phyloP scores from a whole-genome alignment of 2,888 invertebrate species.

The Drosophila cognata region DNA sequence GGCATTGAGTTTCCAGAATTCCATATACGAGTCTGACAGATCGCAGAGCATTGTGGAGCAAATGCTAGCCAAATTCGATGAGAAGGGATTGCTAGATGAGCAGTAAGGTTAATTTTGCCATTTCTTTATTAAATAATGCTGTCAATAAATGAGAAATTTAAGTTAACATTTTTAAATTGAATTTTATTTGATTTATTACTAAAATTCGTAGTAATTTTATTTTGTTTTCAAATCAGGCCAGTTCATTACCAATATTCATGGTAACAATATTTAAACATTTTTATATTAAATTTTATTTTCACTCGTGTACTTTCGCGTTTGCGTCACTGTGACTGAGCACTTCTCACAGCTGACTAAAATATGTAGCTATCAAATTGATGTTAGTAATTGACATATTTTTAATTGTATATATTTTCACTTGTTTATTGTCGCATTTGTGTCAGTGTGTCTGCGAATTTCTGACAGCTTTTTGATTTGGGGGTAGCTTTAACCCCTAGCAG shows the following conservation, averaged over 20 bases:
- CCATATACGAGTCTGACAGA: slow-evolving; percentile 71
- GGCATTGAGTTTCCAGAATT: slow-evolving; percentile 75
- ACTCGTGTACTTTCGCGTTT: not conserved
- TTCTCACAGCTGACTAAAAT: not conserved
- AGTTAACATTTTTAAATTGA: no score
- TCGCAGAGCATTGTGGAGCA: slow-evolving; percentile 73
- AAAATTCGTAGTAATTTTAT: not conserved
- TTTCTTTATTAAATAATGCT: not conserved
- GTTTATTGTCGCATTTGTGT: not conserved
- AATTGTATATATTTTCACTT: not conserved
- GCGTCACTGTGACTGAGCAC: no score
- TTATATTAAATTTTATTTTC: not conserved
- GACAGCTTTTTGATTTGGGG: slow-evolving; percentile 47
- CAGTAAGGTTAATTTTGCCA: slow-evolving; percentile 14
- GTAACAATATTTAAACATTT: not conserved
- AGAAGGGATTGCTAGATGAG: slow-evolving; percentile 79
- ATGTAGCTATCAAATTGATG: not conserved
- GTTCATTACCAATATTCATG: not conserved
- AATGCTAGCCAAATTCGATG: slow-evolving; percentile 80
- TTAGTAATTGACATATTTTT: not conserved
- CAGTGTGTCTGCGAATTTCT: slow-evolving; percentile 49
- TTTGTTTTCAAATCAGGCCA: not conserved
- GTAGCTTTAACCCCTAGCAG: slow-evolving; percentile 54
- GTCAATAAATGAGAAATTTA: not conserved
- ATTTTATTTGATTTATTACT: not conserved